Conservation (phyloP, 2,113 vertebrate genomes). For the Steatornis caripensis region DNA sequence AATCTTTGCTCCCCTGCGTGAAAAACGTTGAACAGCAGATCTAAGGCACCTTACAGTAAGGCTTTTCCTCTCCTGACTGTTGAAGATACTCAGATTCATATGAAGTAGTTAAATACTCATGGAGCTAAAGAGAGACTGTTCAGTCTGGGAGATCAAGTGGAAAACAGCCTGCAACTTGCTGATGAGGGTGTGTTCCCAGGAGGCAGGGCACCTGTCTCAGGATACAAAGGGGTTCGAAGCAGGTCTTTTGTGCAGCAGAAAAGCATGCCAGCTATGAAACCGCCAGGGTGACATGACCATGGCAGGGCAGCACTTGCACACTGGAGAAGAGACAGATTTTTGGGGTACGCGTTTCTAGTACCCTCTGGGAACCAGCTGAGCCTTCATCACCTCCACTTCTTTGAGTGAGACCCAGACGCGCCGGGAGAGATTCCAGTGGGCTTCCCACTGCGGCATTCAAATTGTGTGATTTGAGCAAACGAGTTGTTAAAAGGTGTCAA, state of each 20-base stretch:
- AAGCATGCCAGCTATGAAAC: not conserved
- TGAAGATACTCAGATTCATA: not conserved
- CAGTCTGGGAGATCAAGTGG: not conserved
- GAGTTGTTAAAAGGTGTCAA: not conserved
- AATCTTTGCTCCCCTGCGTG: not conserved
- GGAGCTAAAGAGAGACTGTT: not conserved
- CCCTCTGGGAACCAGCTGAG: not conserved
- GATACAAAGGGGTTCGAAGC: not conserved
- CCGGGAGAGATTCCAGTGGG: not conserved
- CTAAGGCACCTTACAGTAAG: not conserved
- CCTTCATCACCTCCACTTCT: not conserved
- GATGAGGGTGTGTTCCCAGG: accelerated
- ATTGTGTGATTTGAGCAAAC: not conserved
- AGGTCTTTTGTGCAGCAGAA: not conserved
- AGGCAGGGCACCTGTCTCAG: not conserved
- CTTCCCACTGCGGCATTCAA: not conserved
- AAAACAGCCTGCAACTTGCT: not conserved
- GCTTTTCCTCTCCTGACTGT: not conserved
- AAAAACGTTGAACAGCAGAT: not conserved
- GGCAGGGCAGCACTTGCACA: not conserved
- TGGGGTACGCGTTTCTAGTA: not conserved
- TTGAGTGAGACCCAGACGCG: not conserved
- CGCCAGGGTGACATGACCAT: accelerated
- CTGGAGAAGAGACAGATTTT: not conserved
- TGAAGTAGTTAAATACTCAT: not conserved